Base-by-base conservation (phyloP, 2,888 invertebrate species). In the Dasypogon diadema region DNA sequence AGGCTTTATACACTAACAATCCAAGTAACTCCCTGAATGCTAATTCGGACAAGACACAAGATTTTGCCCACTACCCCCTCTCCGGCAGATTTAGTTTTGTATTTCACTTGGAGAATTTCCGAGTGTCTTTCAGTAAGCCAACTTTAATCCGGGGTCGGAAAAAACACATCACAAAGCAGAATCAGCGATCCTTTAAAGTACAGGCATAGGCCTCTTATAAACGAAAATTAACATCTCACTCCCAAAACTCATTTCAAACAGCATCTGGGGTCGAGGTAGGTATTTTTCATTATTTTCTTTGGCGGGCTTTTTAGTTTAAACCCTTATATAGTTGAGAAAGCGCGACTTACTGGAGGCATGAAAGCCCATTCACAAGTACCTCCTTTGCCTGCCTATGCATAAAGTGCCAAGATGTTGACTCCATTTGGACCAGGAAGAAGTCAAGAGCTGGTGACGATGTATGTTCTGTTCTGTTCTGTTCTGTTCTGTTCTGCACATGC, bases 401-500 rank as follows among this genome's bases (percentile, higher is more conserved):
- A 65, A 65, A 65, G 65, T 46, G 65, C 65, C 24, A 46, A 65
- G 46, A 65, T 65, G 65, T 65, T 65, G 65, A 65, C 65, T 65
- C 46, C 65, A 65, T 65, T 65, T 46, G 24, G 65, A 65, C 24
- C 65, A 65, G 65, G 65, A 65, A 65, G 48, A 46, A 65, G 65
- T 65, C 65, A 65, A 65, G 48, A 24, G 65, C 22, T 16, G 24
- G 65, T 46, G 16, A 18, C 46, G 21, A 21, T n/a, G n/a, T n/a
- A n/a, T n/a, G n/a, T n/a, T n/a, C n/a, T n/a, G n/a, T n/a, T n/a
- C n/a, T n/a, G n/a, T n/a, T n/a, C n/a, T n/a, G n/a, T n/a, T n/a
- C n/a, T n/a, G n/a, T n/a, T n/a, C n/a, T 46, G 22, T 48, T 46
- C 65, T 65, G 48, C 65, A 48, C 65, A 65, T 65, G 65, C 42